phyloP scores from a whole-genome alignment of 2,888 invertebrate genomes.

The Zhuqinia jingwanae region DNA sequence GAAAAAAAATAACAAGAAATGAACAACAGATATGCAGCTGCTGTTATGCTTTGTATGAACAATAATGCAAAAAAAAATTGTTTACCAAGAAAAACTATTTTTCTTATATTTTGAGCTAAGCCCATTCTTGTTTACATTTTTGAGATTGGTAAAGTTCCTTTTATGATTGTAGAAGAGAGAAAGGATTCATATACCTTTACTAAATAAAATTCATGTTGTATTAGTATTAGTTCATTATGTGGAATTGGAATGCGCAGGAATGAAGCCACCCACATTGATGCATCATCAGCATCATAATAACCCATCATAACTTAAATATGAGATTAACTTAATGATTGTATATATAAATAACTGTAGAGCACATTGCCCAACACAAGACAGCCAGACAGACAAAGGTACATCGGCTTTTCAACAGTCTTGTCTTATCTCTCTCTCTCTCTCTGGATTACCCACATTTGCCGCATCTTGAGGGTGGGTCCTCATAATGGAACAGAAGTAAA shows the following conservation, averaged over 20 bases:
- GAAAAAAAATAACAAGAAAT: too few species aligned
- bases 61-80: too few species aligned
- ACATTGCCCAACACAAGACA: neutral
- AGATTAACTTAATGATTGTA: neutral
- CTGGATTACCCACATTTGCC: neutral
- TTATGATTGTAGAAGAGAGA: too few species aligned
- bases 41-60: neutral
- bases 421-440: neutral
- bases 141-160: too few species aligned
- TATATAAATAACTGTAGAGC: constrained; percentile 16
- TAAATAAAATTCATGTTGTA: too few species aligned
- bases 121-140: too few species aligned
- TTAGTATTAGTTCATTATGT: too few species aligned
- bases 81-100: too few species aligned
- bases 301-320: neutral
- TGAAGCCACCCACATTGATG: constrained; percentile 42
- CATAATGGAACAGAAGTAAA: neutral
- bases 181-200: too few species aligned
- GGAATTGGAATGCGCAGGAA: constrained; percentile 23
- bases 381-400: neutral
- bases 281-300: neutral
- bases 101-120: too few species aligned
- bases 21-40: too few species aligned
- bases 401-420: constrained; percentile 19
- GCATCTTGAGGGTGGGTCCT: neutral